Conservation (phyloP, 2,797 vertebrate species). For the Spheniscus humboldti region DNA sequence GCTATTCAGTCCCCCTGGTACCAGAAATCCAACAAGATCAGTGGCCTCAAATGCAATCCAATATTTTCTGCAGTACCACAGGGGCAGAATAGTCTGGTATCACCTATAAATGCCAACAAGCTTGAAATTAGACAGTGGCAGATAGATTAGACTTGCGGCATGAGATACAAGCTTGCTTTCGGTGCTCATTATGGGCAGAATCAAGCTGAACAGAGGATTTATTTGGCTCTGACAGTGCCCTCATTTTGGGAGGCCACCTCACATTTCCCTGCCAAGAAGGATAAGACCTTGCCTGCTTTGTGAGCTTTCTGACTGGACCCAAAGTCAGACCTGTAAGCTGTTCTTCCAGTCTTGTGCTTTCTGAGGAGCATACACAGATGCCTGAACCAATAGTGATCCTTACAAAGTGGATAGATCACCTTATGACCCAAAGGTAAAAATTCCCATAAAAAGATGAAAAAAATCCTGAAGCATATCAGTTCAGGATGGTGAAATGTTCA, state of each 20-base stretch:
- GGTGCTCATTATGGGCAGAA: background rate
- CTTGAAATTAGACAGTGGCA: background rate
- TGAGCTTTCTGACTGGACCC: background rate
- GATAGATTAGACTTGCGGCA: background rate
- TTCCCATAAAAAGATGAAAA: background rate
- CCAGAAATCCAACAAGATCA: background rate
- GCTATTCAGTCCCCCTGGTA: background rate
- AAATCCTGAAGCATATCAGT: background rate
- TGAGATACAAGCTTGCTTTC: background rate
- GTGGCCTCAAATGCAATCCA: background rate
- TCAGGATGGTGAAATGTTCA: background rate
- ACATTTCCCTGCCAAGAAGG: background rate
- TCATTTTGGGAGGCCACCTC: background rate
- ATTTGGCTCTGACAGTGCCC: background rate
- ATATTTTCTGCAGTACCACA: background rate
- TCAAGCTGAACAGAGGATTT: background rate
- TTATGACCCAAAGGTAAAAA: background rate
- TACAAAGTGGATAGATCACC: background rate
- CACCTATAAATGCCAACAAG: background rate
- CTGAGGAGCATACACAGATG: background rate
- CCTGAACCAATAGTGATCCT: background rate
- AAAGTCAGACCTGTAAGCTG: background rate
- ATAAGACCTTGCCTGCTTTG: background rate
- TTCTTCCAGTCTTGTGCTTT: background rate
- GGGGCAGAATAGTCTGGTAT: background rate